phyloP scores from a whole-genome alignment of 2,797 vertebrate genomes.

The Sebastiscus albofasciatus region DNA sequence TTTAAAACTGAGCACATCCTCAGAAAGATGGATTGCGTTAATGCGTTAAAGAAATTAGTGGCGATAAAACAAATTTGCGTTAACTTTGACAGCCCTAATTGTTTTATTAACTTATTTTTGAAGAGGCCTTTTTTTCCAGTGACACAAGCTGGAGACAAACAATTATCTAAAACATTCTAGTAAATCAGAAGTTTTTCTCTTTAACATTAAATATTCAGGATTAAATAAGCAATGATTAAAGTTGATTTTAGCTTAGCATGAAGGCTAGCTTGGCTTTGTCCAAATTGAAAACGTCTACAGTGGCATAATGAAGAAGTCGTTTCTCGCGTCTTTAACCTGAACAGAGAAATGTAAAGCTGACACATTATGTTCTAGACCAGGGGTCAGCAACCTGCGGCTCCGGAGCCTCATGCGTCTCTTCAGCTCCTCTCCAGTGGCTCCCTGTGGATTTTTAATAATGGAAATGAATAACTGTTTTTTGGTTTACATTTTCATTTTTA shows the following conservation, averaged over 20 bases:
- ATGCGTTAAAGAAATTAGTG: too few relatives aligned
- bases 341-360: neutral
- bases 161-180: neutral
- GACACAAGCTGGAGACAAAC: neutral
- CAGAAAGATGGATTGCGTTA: too few relatives aligned
- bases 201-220: neutral
- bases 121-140: too few relatives aligned
- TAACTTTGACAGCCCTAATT: too few relatives aligned
- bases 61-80: too few relatives aligned
- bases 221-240: neutral
- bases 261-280: neutral
- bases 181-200: neutral
- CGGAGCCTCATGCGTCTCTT: fast-evolving
- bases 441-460: too few relatives aligned
- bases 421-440: too few relatives aligned
- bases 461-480: too few relatives aligned
- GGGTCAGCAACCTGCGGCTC: too few relatives aligned
- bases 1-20: too few relatives aligned
- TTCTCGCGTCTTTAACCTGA: neutral
- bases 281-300: neutral
- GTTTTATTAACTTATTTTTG: too few relatives aligned
- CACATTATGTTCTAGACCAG: neutral
- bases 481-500: too few relatives aligned
- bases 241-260: neutral
- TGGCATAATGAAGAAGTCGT: neutral